Conservation (phyloP, 1,140 invertebrate species). For the Bombus pascuorum region DNA sequence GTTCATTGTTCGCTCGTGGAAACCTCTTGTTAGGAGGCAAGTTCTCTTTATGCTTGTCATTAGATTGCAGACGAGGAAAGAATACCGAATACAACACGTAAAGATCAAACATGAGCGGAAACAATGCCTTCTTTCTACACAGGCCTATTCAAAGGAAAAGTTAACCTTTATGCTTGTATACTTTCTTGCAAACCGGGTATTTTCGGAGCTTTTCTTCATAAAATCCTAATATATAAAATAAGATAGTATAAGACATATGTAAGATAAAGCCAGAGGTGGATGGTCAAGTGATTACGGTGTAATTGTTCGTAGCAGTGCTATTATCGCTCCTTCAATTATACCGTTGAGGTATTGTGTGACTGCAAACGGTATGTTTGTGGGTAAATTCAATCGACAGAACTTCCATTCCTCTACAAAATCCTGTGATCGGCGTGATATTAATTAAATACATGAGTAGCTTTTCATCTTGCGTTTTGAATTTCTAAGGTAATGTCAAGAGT, state of each 20-base stretch:
- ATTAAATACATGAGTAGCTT: no score
- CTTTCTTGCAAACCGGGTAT: neutral
- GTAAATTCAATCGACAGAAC: no score
- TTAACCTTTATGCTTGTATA: neutral
- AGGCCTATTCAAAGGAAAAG: neutral
- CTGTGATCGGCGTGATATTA: no score
- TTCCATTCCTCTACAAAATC: no score
- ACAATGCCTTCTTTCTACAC: slow-evolving; percentile 12
- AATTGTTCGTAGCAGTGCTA: neutral
- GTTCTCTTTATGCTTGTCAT: slow-evolving; percentile 24
- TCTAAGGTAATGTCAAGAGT: no score
- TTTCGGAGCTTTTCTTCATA: neutral
- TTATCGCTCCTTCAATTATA: neutral
- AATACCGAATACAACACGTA: slow-evolving; percentile 19
- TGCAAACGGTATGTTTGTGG: neutral
- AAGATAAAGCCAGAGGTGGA: neutral
- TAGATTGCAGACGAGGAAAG: slow-evolving; percentile 2
- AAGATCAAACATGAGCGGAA: slow-evolving; percentile 32
- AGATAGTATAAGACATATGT: no score
- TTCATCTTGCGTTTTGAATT: no score
- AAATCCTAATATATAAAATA: neutral
- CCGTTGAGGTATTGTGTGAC: no score
- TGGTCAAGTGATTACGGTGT: neutral
- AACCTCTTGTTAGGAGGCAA: slow-evolving; percentile 43
- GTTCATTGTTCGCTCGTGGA: slow-evolving; percentile 54